These are phyloP conservation scores for Tringa solitaria DNA, from an alignment of 2,113 vertebrate species.

Conservation along the genomic window DNA sequence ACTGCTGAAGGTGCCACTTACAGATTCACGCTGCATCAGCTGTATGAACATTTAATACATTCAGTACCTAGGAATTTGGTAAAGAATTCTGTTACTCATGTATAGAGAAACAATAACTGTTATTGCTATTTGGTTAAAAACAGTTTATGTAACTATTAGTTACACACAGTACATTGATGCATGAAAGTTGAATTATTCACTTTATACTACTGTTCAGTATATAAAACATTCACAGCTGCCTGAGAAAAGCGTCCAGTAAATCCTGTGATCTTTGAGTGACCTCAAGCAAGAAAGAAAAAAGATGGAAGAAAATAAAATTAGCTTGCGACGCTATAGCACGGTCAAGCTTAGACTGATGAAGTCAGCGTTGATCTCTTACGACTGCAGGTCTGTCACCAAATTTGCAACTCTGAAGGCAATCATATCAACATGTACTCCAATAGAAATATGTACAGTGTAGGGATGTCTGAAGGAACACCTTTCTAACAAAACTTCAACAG, in stretches of 20 bases:
- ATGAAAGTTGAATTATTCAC: background rate
- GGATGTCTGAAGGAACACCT: background rate
- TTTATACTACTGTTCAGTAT: background rate
- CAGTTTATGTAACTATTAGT: background rate
- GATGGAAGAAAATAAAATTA: background rate
- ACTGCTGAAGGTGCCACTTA: background rate
- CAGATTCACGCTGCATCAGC: background rate
- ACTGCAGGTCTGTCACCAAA: background rate
- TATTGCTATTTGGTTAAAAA: background rate
- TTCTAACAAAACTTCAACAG: background rate
- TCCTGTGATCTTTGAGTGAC: background rate
- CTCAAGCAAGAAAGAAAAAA: background rate
- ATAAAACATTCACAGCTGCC: background rate
- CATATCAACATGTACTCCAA: background rate
- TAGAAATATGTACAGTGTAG: background rate
- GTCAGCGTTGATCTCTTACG: background rate
- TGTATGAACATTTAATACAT: background rate
- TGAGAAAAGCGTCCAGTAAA: background rate
- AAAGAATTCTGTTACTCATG: background rate
- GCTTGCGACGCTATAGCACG: background rate
- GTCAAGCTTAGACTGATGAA: background rate
- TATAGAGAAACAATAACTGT: background rate
- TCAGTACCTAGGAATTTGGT: background rate
- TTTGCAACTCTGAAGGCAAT: background rate
- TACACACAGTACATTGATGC: background rate